Evolutionary conservation across 2,888 invertebrate species (phyloP).

Genomic region (Lithophane leautieri): DNA sequence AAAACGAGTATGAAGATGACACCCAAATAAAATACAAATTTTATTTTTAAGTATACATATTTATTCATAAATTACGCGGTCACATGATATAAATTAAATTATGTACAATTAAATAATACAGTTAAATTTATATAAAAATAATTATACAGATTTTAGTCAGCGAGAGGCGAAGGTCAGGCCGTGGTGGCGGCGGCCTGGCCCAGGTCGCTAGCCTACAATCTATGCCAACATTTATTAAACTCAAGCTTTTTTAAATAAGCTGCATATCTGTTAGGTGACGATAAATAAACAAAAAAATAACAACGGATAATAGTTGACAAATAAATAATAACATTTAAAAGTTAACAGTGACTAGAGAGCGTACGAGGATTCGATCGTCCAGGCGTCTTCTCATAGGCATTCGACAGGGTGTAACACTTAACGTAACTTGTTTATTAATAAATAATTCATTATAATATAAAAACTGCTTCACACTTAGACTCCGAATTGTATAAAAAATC

Average conservation of each 20-base stretch:
- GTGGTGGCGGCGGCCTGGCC: constrained; percentile 82
- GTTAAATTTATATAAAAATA: constrained; percentile 89
- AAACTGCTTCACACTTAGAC: constrained; percentile 86
- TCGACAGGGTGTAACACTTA: constrained; percentile 90
- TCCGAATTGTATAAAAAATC: constrained; percentile 88
- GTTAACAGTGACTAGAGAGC: constrained; percentile 88
- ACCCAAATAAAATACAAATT: constrained; percentile 71
- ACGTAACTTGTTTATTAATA: constrained; percentile 81
- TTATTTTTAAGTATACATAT: constrained; percentile 89
- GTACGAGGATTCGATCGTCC: constrained; percentile 72
- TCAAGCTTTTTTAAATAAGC: constrained; percentile 86
- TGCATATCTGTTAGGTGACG: constrained; percentile 84
- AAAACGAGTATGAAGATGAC: not conserved
- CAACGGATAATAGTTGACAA: constrained; percentile 73
- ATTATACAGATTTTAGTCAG: constrained; percentile 77
- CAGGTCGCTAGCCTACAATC: constrained; percentile 66
- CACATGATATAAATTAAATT: constrained; percentile 89
- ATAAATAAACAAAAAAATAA: constrained; percentile 75
- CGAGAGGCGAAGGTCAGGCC: constrained; percentile 72
- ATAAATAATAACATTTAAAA: constrained; percentile 83
- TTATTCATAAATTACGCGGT: constrained; percentile 90
- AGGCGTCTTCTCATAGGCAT: constrained; percentile 84
- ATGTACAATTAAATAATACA: constrained; percentile 90
- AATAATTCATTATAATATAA: constrained; percentile 82
- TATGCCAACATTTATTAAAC: constrained; percentile 84